These are phyloP conservation scores for Bagarius yarrelli DNA, from an alignment of 2,113 vertebrate species.

Conservation along the genomic window DNA sequence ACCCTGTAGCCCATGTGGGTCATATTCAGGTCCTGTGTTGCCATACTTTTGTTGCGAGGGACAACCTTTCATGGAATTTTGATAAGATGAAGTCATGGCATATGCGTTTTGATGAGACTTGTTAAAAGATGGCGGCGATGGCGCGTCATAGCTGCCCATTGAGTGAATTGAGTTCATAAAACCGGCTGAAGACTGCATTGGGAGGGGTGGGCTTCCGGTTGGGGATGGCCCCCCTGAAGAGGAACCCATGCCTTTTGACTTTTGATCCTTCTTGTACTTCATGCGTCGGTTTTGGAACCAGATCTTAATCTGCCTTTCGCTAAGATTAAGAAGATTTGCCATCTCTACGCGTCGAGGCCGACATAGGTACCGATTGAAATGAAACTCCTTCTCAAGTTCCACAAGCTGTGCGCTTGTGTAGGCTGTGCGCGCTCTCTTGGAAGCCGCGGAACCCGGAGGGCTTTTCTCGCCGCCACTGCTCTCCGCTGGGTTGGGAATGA, in stretches of 20 bases:
- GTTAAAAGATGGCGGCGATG: conserved; percentile 88
- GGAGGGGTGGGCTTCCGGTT: conserved; percentile 86
- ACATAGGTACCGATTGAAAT: conserved; percentile 97
- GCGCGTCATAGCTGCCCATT: conserved; percentile 87
- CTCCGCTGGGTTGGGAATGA: conserved; percentile 83
- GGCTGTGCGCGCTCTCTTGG: conserved; percentile 95
- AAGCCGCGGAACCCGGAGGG: conserved; percentile 89
- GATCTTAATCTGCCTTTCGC: conserved; percentile 97
- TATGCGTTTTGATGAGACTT: conserved; percentile 94
- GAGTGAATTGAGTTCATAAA: conserved; percentile 92
- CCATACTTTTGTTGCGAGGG: conserved; percentile 88
- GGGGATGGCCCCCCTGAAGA: conserved; percentile 92
- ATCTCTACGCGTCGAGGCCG: conserved; percentile 92
- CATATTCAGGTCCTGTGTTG: conserved; percentile 84
- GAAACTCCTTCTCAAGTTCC: conserved; percentile 83
- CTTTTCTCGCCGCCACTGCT: conserved; percentile 91
- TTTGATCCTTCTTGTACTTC: conserved; percentile 99
- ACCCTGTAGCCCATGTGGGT: conserved; percentile 87
- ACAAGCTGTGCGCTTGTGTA: conserved; percentile 97
- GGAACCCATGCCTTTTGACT: conserved; percentile 90
- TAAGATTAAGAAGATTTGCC: conserved; percentile 95
- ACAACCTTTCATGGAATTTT: conserved; percentile 88
- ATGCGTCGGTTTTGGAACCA: conserved; percentile 98
- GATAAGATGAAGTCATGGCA: conserved; percentile 86
- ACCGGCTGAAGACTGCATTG: conserved; percentile 89